These are phyloP conservation scores for Drosophila eohydei DNA, from an alignment of 2,888 invertebrate genomes.

Conservation along the genomic window DNA sequence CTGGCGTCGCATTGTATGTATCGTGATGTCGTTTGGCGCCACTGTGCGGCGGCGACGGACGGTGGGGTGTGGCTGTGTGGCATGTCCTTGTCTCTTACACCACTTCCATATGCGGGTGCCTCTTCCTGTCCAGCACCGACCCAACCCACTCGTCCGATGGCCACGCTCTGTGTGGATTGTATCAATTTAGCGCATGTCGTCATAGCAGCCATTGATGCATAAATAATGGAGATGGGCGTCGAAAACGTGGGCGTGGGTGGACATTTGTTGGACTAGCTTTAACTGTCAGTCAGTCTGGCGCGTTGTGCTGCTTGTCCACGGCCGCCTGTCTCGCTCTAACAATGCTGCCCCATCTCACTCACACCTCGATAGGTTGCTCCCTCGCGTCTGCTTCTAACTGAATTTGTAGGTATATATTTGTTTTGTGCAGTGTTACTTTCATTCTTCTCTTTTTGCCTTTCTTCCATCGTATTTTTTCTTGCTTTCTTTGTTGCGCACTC, in stretches of 20 bases:
- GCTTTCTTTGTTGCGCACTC: slow-evolving; percentile 3
- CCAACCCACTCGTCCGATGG: not conserved
- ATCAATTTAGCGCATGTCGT: slow-evolving; percentile 81
- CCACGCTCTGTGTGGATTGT: slow-evolving; percentile 60
- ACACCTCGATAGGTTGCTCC: slow-evolving; percentile 6
- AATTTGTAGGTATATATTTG: slow-evolving; percentile 72
- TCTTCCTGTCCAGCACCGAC: not conserved
- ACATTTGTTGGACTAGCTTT: slow-evolving; percentile 70
- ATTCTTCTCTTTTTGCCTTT: slow-evolving; percentile 27
- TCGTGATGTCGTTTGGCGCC: slow-evolving; percentile 67
- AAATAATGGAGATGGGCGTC: slow-evolving; percentile 74
- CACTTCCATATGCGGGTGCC: slow-evolving; percentile 19
- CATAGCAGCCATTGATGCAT: slow-evolving; percentile 82
- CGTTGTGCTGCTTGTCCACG: slow-evolving; percentile 44
- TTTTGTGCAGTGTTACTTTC: slow-evolving; percentile 55
- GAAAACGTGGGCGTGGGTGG: slow-evolving; percentile 15
- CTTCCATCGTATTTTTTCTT: slow-evolving; percentile 9
- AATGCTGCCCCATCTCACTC: not conserved
- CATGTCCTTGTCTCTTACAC: slow-evolving; percentile 55
- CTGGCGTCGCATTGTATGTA: slow-evolving; percentile 69
- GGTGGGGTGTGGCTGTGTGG: slow-evolving; percentile 8
- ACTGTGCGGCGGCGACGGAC: slow-evolving; percentile 33
- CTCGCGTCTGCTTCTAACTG: slow-evolving; percentile 61
- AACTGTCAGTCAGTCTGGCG: slow-evolving; percentile 73
- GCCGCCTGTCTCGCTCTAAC: not conserved